phyloP scores from a whole-genome alignment of 2,888 invertebrate genomes.

The Ormyrus thymus region DNA sequence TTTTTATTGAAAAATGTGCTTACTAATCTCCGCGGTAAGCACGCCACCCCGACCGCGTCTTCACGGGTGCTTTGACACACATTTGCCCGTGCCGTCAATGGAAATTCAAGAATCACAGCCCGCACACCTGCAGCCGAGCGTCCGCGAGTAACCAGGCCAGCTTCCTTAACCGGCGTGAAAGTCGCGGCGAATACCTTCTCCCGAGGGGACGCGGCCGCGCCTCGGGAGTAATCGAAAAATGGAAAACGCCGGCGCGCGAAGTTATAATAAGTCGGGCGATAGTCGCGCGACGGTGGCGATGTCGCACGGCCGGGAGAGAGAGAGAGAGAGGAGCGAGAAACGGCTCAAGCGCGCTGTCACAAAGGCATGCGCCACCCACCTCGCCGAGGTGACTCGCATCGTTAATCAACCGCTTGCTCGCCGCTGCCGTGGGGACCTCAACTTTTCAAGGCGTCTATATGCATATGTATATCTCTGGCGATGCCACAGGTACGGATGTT shows the following conservation, averaged over 20 bases:
- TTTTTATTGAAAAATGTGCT: conserved; percentile 55
- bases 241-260: too few relatives aligned
- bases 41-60: conserved; percentile 42
- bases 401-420: conserved; percentile 43
- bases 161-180: background rate
- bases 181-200: background rate
- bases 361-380: conserved; percentile 76
- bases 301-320: conserved; percentile 65
- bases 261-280: conserved; percentile 24
- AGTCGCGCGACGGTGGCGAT: conserved; percentile 68
- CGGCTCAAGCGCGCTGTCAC: conserved; percentile 73
- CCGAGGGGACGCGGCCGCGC: background rate
- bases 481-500: conserved; percentile 40
- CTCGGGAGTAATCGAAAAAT: too few relatives aligned
- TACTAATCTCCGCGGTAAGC: conserved; percentile 40
- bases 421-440: conserved; percentile 22
- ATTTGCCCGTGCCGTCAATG: conserved; percentile 5
- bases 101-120: background rate
- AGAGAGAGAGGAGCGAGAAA: conserved; percentile 53
- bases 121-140: background rate
- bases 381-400: conserved; percentile 68
- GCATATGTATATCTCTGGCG: background rate
- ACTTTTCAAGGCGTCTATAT: conserved; percentile 47
- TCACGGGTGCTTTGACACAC: conserved; percentile 1
- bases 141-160: too few relatives aligned